Base-by-base conservation (phyloP, 2,888 invertebrate genomes). In the Ctena decussata region DNA sequence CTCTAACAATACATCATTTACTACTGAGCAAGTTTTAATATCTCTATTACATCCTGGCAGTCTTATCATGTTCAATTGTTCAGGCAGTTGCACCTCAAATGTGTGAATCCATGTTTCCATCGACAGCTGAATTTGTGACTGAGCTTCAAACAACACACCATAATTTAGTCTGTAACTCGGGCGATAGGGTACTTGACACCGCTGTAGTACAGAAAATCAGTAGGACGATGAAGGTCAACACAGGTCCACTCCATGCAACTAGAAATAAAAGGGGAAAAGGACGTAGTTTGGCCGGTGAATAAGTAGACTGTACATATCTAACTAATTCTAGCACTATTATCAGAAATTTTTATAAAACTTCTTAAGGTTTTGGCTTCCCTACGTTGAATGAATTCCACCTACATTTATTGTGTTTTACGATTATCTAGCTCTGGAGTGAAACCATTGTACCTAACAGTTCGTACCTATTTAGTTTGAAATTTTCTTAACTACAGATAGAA, bases 171-270 rank as follows among this genome's bases (percentile, higher is more conserved):
- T 77, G 44, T 32, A 77, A 24, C 46, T 24, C n/a, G 8, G 27
- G 27, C 57, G 27, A n/a, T 41, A 41, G 41, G 41, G 41, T 41
- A 41, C 41, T 41, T 41, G 72, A 86, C 0, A 86, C 35, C 8
- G 78, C 77, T 12, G 84, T 82, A 75, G 86, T 84, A 69, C 81
- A 86, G 2, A 86, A 30, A 30, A 84, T 57, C 65, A 60, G 84
- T 60, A 30, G 30, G 60, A 30, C 11, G 32, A 60, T 12, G 27
- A 30, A 27, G 27, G 60, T 30, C 32, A 60, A 27, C 60, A 3
- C 11, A 30, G 30, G 8, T 30, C 27, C 32, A 60, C 60, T 30
- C 60, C 27, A 30, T 30, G 18, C 32, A 24, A 30, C 32, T 27
- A 60, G 32, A 30, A 60, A 30, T 30, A 60, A 60, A 27, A 30